phyloP scores from a whole-genome alignment of 2,113 vertebrate species.

The Orientallactaga bullata region DNA sequence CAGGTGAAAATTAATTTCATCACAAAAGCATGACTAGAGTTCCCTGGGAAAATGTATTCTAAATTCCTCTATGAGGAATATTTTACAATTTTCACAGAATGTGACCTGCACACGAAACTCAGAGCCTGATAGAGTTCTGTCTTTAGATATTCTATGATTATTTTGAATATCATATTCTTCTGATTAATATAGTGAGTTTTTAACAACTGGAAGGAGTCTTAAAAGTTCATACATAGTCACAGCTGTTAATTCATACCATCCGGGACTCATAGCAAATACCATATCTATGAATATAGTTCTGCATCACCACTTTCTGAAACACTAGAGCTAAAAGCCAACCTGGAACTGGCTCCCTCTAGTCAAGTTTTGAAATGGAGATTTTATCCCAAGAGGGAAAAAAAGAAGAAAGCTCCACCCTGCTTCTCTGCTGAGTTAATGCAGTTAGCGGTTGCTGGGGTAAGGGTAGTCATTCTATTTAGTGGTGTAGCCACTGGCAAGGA shows the following conservation, averaged over 20 bases:
- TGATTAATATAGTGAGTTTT: background rate
- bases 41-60: background rate
- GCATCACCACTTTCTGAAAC: background rate
- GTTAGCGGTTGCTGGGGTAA: too few species aligned
- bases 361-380: background rate
- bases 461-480: too few species aligned
- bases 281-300: conserved; percentile 5
- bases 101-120: background rate
- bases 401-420: too few species aligned
- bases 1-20: background rate
- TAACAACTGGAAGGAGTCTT: background rate
- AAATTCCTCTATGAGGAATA: background rate
- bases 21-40: background rate
- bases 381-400: background rate
- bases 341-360: background rate
- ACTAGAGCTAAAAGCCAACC: background rate
- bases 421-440: too few species aligned
- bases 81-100: background rate
- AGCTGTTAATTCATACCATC: background rate
- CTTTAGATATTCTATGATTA: background rate
- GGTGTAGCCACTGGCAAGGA: too few species aligned
- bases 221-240: too few species aligned
- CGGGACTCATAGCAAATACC: background rate
- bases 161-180: background rate
- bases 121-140: background rate